These are phyloP conservation scores for Zonotrichia leucophrys DNA, from an alignment of 2,113 vertebrate genomes.

Conservation along the genomic window DNA sequence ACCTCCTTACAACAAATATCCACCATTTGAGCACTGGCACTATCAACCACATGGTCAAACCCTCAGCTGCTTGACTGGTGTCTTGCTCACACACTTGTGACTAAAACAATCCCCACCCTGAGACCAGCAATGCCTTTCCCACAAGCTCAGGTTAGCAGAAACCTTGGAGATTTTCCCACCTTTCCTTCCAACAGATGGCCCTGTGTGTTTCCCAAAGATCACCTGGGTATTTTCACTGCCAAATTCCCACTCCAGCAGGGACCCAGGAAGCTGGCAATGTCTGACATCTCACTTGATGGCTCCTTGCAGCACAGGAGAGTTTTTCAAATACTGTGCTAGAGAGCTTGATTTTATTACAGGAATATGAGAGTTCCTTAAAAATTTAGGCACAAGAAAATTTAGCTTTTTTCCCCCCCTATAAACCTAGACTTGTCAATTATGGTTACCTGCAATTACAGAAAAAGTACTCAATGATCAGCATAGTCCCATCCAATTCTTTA, in stretches of 20 bases:
- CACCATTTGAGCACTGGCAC: neutral
- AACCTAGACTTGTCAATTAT: neutral
- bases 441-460: neutral
- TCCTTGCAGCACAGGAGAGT: neutral
- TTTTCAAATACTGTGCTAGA: neutral
- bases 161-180: neutral
- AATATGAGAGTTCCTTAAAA: neutral
- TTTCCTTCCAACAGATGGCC: neutral
- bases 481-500: neutral
- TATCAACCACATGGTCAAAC: neutral
- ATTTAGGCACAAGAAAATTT: neutral
- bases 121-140: neutral
- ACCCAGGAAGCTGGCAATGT: neutral
- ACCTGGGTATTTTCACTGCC: neutral
- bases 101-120: neutral
- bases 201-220: neutral
- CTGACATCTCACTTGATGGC: neutral
- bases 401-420: fast-evolving
- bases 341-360: neutral
- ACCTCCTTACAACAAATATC: neutral
- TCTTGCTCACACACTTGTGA: neutral
- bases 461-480: neutral
- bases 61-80: neutral
- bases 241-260: neutral
- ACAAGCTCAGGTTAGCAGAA: neutral